Percentiles rank a stretch among this genome's conserved stretches.
These are phyloP conservation scores for Lagorchestes hirsutus DNA, from an alignment of 2,797 vertebrate species.

Conservation along the genomic window DNA sequence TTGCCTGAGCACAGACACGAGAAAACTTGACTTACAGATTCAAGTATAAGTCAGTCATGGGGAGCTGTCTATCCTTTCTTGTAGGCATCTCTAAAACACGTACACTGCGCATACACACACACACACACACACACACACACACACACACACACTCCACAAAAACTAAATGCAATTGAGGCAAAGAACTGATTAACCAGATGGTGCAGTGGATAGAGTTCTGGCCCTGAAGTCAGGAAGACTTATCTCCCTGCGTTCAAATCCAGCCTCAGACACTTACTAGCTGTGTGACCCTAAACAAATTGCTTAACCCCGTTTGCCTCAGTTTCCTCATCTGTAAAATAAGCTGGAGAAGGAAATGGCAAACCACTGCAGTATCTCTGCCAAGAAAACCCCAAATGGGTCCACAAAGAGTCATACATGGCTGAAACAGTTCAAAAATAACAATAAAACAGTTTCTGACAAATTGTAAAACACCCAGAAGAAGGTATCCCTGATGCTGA, in stretches of 20 bases:
- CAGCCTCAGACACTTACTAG: not conserved
- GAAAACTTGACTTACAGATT: slow-evolving; percentile 29
- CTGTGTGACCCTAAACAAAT: not conserved
- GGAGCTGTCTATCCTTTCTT: slow-evolving; percentile 13
- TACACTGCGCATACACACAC: rapidly evolving
- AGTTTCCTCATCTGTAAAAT: not conserved
- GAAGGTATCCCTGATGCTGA: not conserved
- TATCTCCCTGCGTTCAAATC: not conserved
- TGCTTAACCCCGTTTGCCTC: not conserved
- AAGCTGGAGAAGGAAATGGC: not conserved
- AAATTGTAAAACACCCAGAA: not conserved
- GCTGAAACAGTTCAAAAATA: not conserved
- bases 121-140: too few species aligned
- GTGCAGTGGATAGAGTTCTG: not conserved
- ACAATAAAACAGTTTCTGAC: not conserved
- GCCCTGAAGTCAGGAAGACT: not conserved
- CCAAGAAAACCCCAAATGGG: not conserved
- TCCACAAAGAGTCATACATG: not conserved
- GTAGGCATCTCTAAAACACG: not conserved
- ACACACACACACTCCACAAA: too few species aligned
- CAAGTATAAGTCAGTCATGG: slow-evolving; percentile 30
- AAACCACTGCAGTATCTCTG: not conserved
- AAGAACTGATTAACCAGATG: not conserved
- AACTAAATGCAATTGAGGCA: not conserved
- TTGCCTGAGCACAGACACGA: slow-evolving; percentile 34